Evolutionary conservation across 1,140 invertebrate genomes (phyloP).

Genomic region (Tribolium madens): DNA sequence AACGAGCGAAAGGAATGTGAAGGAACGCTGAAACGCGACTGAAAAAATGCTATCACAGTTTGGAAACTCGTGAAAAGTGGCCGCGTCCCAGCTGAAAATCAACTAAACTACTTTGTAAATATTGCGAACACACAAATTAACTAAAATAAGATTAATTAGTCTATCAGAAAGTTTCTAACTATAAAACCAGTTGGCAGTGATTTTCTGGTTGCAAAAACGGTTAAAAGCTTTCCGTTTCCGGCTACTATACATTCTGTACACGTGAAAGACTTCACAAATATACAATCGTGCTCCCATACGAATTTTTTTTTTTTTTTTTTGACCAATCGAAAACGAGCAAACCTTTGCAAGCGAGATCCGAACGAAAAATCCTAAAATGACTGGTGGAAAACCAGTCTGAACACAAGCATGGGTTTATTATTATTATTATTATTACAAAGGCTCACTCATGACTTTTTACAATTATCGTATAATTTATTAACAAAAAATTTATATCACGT

Average conservation of each 20-base stretch:
- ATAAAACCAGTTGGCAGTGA: constrained; percentile 53
- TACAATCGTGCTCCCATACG: constrained; percentile 45
- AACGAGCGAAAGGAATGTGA: constrained; percentile 33
- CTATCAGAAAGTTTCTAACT: constrained; percentile 50
- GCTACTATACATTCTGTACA: constrained; percentile 50
- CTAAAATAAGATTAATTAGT: constrained; percentile 47
- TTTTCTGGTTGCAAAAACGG: constrained; percentile 52
- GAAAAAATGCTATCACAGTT: too few species aligned
- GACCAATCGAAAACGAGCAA: constrained; percentile 40
- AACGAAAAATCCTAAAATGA: background rate
- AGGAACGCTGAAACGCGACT: background rate
- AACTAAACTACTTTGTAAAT: constrained; percentile 47
- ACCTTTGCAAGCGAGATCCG: constrained; percentile 49
- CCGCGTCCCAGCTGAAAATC: too few species aligned
- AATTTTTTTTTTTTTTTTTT: too few species aligned
- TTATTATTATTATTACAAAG: constrained; percentile 40
- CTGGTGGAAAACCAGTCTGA: background rate
- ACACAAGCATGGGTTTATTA: constrained; percentile 34
- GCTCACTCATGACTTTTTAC: constrained; percentile 40
- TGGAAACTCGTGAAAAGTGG: too few species aligned
- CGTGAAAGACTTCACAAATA: constrained; percentile 50
- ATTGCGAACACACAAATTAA: constrained; percentile 52
- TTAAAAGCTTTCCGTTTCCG: constrained; percentile 48
- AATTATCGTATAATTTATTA: constrained; percentile 37
- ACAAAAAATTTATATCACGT: constrained; percentile 56